Percentiles rank a stretch among this genome's conserved stretches.
These are phyloP conservation scores for Gymnodraco acuticeps DNA, from an alignment of 2,797 vertebrate genomes.

Conservation along the genomic window DNA sequence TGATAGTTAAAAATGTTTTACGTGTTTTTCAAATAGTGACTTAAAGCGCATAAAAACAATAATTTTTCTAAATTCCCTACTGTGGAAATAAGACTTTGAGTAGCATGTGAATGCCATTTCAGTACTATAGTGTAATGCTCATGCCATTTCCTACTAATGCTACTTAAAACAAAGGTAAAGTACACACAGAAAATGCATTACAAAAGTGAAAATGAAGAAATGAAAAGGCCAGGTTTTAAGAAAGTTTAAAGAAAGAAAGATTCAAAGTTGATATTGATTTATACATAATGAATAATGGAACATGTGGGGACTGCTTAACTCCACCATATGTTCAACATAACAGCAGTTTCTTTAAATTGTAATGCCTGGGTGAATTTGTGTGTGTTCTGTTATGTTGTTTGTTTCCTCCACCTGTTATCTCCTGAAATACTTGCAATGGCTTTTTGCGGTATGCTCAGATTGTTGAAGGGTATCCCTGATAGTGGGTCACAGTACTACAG, in stretches of 20 bases:
- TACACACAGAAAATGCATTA: not conserved
- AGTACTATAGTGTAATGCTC: not conserved
- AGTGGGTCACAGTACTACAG: constrained; percentile 24
- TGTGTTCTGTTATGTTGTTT: constrained; percentile 27
- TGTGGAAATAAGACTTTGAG: too few species aligned
- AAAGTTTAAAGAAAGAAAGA: constrained; percentile 20
- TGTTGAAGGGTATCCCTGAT: constrained; percentile 37
- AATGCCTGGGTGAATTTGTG: constrained; percentile 28
- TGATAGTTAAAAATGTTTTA: not conserved
- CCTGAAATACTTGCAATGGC: not conserved
- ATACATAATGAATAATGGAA: constrained; percentile 33
- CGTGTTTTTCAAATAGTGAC: too few species aligned
- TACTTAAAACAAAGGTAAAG: not conserved
- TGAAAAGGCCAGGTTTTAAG: not conserved
- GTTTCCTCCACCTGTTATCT: constrained; percentile 47
- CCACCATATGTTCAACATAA: constrained; percentile 46
- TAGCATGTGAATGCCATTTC: not conserved
- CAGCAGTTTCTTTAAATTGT: constrained; percentile 25
- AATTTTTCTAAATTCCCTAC: too few species aligned
- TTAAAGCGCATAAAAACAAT: too few species aligned
- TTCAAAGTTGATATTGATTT: constrained; percentile 32
- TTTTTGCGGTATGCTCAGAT: constrained; percentile 32
- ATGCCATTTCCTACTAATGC: not conserved
- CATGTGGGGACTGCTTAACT: constrained; percentile 40
- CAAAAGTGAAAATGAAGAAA: not conserved